Evolutionary conservation across 2,797 vertebrate genomes (phyloP).

Genomic region (Sebastes hopkinsi): DNA sequence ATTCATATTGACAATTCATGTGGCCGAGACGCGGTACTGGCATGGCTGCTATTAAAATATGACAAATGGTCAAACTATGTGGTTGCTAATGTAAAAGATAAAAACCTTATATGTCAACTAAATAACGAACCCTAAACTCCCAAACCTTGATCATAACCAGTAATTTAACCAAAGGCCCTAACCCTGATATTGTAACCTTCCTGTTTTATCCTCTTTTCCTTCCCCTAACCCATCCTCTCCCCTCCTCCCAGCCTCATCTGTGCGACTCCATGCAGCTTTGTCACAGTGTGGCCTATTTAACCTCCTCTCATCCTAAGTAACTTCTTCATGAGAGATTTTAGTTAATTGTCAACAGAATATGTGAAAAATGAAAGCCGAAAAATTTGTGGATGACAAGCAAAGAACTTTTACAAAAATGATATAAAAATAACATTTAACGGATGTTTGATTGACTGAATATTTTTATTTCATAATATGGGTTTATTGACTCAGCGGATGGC

Average conservation of each 20-base stretch:
- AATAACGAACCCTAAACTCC: background rate
- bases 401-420: conserved; percentile 70
- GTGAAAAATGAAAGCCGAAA: conserved; percentile 63
- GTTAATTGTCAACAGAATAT: conserved; percentile 64
- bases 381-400: conserved; percentile 67
- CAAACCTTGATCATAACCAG: background rate
- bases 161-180: conserved; percentile 31
- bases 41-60: conserved; percentile 8
- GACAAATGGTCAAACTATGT: conserved; percentile 5
- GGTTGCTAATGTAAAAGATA: background rate
- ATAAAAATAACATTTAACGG: conserved; percentile 65
- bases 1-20: conserved; percentile 6
- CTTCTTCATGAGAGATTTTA: conserved; percentile 68
- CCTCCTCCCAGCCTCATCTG: conserved; percentile 48
- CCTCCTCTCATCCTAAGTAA: conserved; percentile 74
- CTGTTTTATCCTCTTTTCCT: conserved; percentile 21
- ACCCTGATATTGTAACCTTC: background rate
- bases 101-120: background rate
- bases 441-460: conserved; percentile 66
- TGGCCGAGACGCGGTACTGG: background rate
- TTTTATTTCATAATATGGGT: conserved; percentile 71
- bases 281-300: conserved; percentile 74
- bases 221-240: conserved; percentile 2
- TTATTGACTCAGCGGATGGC: conserved; percentile 73
- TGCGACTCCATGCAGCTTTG: conserved; percentile 64